Conservation (phyloP, 2,797 vertebrate genomes). For the Melanotaenia pygmaea region DNA sequence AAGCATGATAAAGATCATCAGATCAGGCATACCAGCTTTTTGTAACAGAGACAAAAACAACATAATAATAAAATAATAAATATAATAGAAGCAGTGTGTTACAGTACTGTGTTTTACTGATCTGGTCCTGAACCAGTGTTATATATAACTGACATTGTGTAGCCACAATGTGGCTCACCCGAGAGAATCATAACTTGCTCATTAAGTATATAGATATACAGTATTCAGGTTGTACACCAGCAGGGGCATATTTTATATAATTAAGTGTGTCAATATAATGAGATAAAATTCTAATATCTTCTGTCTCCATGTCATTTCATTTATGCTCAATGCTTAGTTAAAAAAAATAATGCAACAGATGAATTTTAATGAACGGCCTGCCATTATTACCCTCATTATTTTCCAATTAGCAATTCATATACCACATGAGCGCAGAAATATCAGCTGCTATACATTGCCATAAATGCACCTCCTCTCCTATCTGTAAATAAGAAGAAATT, state of each 20-base stretch:
- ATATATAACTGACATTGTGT: slow-evolving; percentile 29
- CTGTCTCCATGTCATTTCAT: slow-evolving; percentile 55
- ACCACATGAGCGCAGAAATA: slow-evolving; percentile 62
- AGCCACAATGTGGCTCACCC: slow-evolving; percentile 24
- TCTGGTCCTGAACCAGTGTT: slow-evolving; percentile 9
- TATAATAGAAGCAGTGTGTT: background rate
- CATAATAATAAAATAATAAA: slow-evolving; percentile 4
- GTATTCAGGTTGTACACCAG: slow-evolving; percentile 54
- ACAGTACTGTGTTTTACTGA: background rate
- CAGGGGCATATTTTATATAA: slow-evolving; percentile 56
- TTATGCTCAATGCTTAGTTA: slow-evolving; percentile 40
- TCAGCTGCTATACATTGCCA: slow-evolving; percentile 50
- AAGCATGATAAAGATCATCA: slow-evolving; percentile 30
- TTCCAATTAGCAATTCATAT: slow-evolving; percentile 80
- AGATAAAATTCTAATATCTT: slow-evolving; percentile 68
- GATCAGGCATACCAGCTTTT: slow-evolving; percentile 22
- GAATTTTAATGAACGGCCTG: slow-evolving; percentile 77
- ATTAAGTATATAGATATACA: slow-evolving; percentile 57
- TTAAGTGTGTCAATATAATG: slow-evolving; percentile 68
- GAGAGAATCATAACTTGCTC: slow-evolving; percentile 48
- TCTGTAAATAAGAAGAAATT: slow-evolving; percentile 73
- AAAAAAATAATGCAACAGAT: slow-evolving; percentile 58
- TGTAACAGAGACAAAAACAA: background rate
- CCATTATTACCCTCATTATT: slow-evolving; percentile 82
- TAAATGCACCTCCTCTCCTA: slow-evolving; percentile 65